phyloP scores from a whole-genome alignment of 2,113 vertebrate species.

The Notiomystis cincta region DNA sequence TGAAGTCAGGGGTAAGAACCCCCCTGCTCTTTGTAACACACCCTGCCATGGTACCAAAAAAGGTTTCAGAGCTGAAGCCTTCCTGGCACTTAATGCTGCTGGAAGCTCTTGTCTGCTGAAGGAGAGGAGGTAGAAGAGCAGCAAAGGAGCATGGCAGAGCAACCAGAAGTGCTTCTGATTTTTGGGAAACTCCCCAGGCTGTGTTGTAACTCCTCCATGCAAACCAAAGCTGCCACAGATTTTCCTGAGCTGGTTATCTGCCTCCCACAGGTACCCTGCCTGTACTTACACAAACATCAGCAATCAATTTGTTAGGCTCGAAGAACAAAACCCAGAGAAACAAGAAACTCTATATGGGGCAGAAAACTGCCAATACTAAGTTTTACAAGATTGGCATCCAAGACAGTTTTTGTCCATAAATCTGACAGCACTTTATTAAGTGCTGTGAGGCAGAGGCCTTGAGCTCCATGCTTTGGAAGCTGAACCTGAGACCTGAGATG shows the following conservation, averaged over 20 bases:
- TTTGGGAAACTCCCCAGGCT: background rate
- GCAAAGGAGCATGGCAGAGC: background rate
- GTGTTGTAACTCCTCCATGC: background rate
- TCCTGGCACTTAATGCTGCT: rapidly evolving
- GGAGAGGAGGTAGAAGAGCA: background rate
- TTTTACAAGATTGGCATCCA: background rate
- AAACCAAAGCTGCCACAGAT: background rate
- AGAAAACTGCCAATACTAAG: background rate
- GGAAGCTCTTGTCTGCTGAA: background rate
- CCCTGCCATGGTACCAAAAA: background rate
- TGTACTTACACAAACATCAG: background rate
- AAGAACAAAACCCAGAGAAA: background rate
- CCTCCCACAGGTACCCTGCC: background rate
- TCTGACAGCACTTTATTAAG: background rate
- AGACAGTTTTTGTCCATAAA: background rate
- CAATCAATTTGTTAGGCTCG: background rate
- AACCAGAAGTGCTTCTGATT: background rate
- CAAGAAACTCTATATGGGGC: background rate
- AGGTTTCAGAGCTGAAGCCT: background rate
- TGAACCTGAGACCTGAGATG: background rate
- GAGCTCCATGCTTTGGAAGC: background rate
- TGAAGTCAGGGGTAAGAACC: background rate
- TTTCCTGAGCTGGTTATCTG: background rate
- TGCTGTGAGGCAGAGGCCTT: background rate
- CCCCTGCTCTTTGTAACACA: background rate